Base-by-base conservation (phyloP, 2,888 invertebrate species). In the Dugesia japonica region DNA sequence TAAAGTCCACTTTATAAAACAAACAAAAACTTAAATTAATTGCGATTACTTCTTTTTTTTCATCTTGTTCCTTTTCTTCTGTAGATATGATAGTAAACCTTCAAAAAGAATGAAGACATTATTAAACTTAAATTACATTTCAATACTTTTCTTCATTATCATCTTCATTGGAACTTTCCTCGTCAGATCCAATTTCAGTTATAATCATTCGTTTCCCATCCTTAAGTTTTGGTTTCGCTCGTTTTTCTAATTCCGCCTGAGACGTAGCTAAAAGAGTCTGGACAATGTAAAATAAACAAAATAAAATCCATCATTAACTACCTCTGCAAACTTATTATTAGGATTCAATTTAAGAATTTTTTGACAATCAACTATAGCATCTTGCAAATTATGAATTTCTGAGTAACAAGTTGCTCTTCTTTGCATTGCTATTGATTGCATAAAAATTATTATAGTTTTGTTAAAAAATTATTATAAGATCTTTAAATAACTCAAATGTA, bases 221-320 rank as follows among this genome's bases (percentile, higher is more conserved):
- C 23, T 56, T 56, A 56, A 56, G 56, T n/a, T n/a, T 56, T 56
- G 56, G 56, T n/a, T 56, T 56, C 1, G 56, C 56, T 56, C 56
- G n/a, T 23, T 56, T 56, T 20, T 56, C 56, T 13, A 56, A n/a
- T 56, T 56, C 56, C 17, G 4, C 9, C 1, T 4, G 23, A n/a
- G 9, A 56, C 4, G n/a, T 56, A n/a, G 23, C 7, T n/a, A 56
- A 56, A n/a, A 13, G 23, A 56, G 4, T 56, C 56, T 56, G 7
- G n/a, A 56, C n/a, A 23, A 56, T n/a, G 17, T n/a, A 13, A 56
- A 56, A 13, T 38, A n/a, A n/a, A 56, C 17, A 9, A 56, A 56
- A 13, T 56, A 56, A n/a, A 13, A 23, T 23, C 1, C 4, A 13
- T n/a, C 20, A 56, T 9, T 56, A 56, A 13, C 7, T 13, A 56